Percentiles rank a stretch among this genome's conserved stretches.
Evolutionary conservation across 2,113 vertebrate species (phyloP).

Genomic region (Canis aureus): DNA sequence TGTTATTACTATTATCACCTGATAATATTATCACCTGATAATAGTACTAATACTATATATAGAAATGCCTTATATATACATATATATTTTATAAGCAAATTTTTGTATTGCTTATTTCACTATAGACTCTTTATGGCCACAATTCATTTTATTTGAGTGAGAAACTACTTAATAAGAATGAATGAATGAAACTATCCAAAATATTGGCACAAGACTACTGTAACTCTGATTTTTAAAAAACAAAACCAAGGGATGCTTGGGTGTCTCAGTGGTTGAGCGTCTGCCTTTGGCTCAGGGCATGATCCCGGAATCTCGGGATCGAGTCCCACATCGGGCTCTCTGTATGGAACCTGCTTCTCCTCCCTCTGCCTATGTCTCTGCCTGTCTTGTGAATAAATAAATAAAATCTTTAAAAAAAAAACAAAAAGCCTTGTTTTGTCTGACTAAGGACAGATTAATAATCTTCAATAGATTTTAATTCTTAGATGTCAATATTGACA

Average conservation of each 20-base stretch:
- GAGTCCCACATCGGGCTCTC: no score
- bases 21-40: not conserved
- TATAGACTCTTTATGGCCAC: not conserved
- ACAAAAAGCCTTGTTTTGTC: conserved; percentile 22
- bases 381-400: no score
- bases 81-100: not conserved
- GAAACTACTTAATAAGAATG: not conserved
- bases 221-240: not conserved
- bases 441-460: not conserved
- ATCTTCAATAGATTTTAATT: conserved; percentile 35
- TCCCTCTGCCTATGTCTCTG: no score
- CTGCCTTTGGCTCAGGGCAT: no score
- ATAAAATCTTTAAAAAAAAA: no score
- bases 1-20: not conserved
- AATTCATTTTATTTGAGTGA: conserved; percentile 22
- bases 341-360: no score
- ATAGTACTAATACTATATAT: not conserved
- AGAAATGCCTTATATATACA: not conserved
- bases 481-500: conserved; percentile 48
- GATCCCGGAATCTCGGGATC: no score
- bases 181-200: not conserved
- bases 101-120: not conserved
- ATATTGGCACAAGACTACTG: not conserved
- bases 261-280: no score
- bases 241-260: not conserved